Conservation (phyloP, 37 sponge, comb jelly and placozoan species). For the Spongilla lacustris region DNA sequence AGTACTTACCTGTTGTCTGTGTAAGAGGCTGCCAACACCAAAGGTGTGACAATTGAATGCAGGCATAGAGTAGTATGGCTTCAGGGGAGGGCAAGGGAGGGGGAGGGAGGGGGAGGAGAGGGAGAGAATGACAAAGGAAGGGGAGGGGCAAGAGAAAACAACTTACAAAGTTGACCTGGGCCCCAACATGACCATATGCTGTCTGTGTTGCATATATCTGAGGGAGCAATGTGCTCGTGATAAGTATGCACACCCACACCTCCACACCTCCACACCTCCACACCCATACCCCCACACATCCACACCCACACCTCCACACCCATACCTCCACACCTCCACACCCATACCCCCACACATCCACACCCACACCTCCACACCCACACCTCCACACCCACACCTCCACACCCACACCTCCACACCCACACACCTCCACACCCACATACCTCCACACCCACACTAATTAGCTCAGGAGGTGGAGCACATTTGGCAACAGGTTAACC, state of each 20-base stretch:
- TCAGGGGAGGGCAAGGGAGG: not conserved
- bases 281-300: not conserved
- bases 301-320: not conserved
- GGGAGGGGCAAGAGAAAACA: not conserved
- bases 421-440: too few relatives aligned
- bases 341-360: too few relatives aligned
- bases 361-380: too few relatives aligned
- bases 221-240: not conserved
- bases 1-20: not conserved
- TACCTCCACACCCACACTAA: too few relatives aligned
- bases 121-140: not conserved
- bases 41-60: not conserved
- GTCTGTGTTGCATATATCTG: not conserved
- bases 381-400: too few relatives aligned
- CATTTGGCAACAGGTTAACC: too few relatives aligned
- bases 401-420: too few relatives aligned
- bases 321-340: not conserved
- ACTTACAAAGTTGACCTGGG: not conserved
- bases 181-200: not conserved
- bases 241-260: not conserved
- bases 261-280: not conserved
- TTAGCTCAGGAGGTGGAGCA: too few relatives aligned
- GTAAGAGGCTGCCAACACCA: not conserved
- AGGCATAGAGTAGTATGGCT: not conserved
- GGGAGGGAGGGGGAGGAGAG: constrained; percentile 13